Evolutionary conservation across 1,140 invertebrate genomes (phyloP), one percentile per base, ranked within the genome.

Genomic region (Euwallacea fornicatus): DNA sequence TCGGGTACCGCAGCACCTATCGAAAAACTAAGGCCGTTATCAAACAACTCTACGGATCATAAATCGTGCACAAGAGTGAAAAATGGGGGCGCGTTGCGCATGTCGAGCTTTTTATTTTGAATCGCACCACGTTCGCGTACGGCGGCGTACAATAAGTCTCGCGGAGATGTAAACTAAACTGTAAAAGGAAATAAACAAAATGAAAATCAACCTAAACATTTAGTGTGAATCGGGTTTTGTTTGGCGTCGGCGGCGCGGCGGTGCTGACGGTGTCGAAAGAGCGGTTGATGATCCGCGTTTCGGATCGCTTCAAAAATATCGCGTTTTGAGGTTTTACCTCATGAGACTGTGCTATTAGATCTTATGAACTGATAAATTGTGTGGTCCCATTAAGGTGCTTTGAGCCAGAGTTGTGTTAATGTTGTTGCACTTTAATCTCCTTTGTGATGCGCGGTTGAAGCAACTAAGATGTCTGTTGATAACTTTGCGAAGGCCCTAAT

Each of bases 171-270:
- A 63, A 64, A 70, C 69, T 70, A 70, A 70, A 65, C 69, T 70
- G 69, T 70, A 70, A 70, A 70, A 58, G 69, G 69, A 70, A 70
- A 70, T 70, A 70, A 70, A 70, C 69, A 70, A 63, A 56, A 55
- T 10, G 69, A 42, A 70, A 65, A 64, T 65, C 47, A 70, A 64
- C 69, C 55, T 70, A 70, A 70, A 70, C 69, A 70, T 70, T 70
- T 70, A 70, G 69, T 70, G 33, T 58, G 53, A 58, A 47, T 41
- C 53, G 60, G 58, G 69, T 58, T 65, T 63, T 59, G 60, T 58
- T 44, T 65, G 33, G 61, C 13, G 69, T 8, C 62, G 69, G 69
- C 62, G 13, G n/a, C 8, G n/a, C 11, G 47, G 21, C n/a, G 56
- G 50, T 64, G 56, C 21, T 42, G 55, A 10, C 11, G 56, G 53